Conservation (phyloP, 2,113 vertebrate genomes). For the Pollachius pollachius region DNA sequence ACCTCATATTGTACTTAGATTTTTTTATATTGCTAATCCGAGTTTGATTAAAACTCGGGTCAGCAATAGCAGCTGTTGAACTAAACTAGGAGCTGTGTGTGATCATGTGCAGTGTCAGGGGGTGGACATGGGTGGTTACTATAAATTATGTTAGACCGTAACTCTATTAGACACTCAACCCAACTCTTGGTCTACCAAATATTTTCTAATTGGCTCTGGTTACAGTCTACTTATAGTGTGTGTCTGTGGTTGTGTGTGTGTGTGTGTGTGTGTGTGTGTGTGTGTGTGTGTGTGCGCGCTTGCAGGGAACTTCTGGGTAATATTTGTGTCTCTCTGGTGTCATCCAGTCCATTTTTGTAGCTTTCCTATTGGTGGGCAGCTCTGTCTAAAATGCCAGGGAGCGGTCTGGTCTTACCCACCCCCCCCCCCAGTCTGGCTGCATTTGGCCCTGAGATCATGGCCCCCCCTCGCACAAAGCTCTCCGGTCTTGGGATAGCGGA, state of each 20-base stretch:
- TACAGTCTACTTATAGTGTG: constrained; percentile 69
- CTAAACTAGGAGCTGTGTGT: not conserved
- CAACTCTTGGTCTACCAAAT: constrained; percentile 55
- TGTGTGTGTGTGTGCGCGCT: constrained; percentile 38
- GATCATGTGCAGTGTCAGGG: no score
- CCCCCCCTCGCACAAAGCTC: constrained; percentile 32
- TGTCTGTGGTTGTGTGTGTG: constrained; percentile 7
- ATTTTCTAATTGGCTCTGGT: constrained; percentile 59
- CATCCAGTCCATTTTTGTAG: constrained; percentile 54
- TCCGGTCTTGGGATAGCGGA: constrained; percentile 18
- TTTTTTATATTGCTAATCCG: no score
- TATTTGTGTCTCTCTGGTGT: constrained; percentile 41
- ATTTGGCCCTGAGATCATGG: constrained; percentile 32
- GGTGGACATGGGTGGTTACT: not conserved
- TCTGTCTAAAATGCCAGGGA: constrained; percentile 71
- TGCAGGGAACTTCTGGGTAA: not conserved
- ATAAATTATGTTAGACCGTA: constrained; percentile 8
- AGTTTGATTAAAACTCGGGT: no score
- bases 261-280: constrained; percentile 6
- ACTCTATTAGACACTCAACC: constrained; percentile 41
- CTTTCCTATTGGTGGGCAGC: constrained; percentile 58
- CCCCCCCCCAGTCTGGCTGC: constrained; percentile 45
- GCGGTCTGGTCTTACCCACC: constrained; percentile 49
- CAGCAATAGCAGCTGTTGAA: not conserved
- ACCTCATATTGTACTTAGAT: no score